Evolutionary conservation across 2,888 invertebrate genomes (phyloP), one percentile per base, ranked within the genome.

Genomic region (Thereva unica): DNA sequence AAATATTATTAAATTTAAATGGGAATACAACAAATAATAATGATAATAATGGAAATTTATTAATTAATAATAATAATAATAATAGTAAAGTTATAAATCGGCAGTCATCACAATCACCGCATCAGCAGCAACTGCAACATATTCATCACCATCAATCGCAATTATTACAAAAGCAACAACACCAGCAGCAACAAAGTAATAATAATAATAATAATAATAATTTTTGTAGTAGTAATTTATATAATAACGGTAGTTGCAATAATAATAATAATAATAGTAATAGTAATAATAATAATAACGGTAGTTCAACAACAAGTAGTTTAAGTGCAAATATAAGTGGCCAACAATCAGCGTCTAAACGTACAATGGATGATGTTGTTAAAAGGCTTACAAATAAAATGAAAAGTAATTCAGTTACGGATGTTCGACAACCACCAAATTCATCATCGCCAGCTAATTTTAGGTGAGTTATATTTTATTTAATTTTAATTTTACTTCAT

Each of bases 361-460:
- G 90, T 80, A 91, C 93, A 69, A 94, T 95, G 94, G 94, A 95
- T 83, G 93, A 94, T 83, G 94, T 95, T 52, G 84, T 93, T 64
- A 92, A 92, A 82, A 86, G 91, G 79, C 85, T 92, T 74, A 93
- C 92, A 71, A 91, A 92, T 70, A 93, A 93, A 82, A 91, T 91
- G 87, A 89, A 89, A 78, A 89, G 87, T 79, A 89, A 89, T 76
- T 88, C 88, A 47, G 85, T 89, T 70, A 87, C 88, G 70, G 86
- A 89, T 74, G 57, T 70, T 35, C 10, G 53, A 44, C 54, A 64
- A 38, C 12, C 23, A 23, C 23, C 63, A 56, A 10, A 50, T 50
- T 37, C 68, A 55, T 37, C 66, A 66, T 37, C 68, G 52, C 23
- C 64, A 52, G 38, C 59, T 53, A 52, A 53, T 38, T 59, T 53